Percentiles rank a stretch among this genome's conserved stretches.
Evolutionary conservation across 2,888 invertebrate genomes (phyloP).

Genomic region (Limnephilus auricula): DNA sequence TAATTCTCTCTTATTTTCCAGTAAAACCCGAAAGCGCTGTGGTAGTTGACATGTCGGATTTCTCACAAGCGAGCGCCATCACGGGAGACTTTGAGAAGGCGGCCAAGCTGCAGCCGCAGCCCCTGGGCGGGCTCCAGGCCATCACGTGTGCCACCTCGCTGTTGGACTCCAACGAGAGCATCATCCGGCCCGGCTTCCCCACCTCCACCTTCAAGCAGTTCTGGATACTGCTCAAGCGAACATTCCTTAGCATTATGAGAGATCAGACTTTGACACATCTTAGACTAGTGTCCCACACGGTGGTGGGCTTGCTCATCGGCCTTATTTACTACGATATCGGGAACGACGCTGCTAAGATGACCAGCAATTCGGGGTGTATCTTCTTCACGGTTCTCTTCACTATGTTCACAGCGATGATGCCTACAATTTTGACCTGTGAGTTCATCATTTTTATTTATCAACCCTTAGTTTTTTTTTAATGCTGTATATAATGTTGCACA

Average conservation of each 20-base stretch:
- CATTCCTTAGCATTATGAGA: constrained; percentile 88
- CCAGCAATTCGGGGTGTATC: constrained; percentile 96
- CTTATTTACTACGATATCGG: constrained; percentile 96
- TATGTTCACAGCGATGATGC: constrained; percentile 99
- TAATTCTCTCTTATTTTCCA: constrained; percentile 70
- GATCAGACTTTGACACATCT: constrained; percentile 94
- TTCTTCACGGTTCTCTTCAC: constrained; percentile 98
- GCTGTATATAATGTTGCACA: neutral
- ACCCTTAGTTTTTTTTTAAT: neutral
- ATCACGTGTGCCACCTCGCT: constrained; percentile 86
- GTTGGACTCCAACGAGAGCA: constrained; percentile 85
- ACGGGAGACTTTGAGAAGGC: constrained; percentile 67
- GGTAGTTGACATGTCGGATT: constrained; percentile 75
- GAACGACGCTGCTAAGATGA: constrained; percentile 94
- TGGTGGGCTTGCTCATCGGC: constrained; percentile 94
- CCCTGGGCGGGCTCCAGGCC: constrained; percentile 72
- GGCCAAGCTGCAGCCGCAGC: constrained; percentile 69
- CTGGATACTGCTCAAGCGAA: constrained; percentile 91
- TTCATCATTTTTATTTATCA: constrained; percentile 67
- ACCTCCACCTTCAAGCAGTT: constrained; percentile 91
- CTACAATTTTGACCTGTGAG: constrained; percentile 98
- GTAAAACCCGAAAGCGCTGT: constrained; percentile 75
- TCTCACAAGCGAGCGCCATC: constrained; percentile 64
- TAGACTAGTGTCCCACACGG: constrained; percentile 90
- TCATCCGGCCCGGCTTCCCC: constrained; percentile 86